Evolutionary conservation across 2,888 invertebrate species (phyloP).

Genomic region (Bembecia ichneumoniformis): DNA sequence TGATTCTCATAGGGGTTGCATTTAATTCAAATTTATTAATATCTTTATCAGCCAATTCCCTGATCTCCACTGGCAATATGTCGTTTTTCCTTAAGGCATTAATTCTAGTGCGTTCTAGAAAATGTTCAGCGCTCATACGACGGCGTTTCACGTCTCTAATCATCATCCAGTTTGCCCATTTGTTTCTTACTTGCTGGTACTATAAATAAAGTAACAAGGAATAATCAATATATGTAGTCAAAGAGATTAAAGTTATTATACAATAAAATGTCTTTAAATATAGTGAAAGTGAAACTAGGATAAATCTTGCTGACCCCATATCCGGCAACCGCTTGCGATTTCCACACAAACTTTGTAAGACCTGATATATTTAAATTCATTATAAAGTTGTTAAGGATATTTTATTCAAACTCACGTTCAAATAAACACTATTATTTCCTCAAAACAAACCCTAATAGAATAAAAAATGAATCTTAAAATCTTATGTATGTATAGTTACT

Average conservation of each 20-base stretch:
- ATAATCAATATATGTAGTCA: neutral
- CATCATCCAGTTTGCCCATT: constrained; percentile 90
- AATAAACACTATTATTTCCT: no score
- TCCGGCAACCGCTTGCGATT: constrained; percentile 45
- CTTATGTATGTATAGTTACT: no score
- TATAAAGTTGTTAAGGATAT: neutral
- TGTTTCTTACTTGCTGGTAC: constrained; percentile 80
- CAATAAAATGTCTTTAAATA: no score
- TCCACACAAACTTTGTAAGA: constrained; percentile 48
- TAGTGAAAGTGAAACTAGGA: no score
- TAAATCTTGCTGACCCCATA: constrained; percentile 32
- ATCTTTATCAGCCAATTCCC: constrained; percentile 84
- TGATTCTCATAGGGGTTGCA: constrained; percentile 76
- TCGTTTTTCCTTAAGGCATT: constrained; percentile 88
- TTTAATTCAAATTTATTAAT: constrained; percentile 84
- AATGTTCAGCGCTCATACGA: constrained; percentile 80
- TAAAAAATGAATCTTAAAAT: no score
- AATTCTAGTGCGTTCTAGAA: constrained; percentile 82
- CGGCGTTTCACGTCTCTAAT: constrained; percentile 88
- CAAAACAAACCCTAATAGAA: no score
- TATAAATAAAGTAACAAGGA: constrained; percentile 29
- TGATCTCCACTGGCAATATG: constrained; percentile 84
- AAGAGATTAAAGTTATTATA: neutral
- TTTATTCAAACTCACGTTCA: no score
- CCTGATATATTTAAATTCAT: constrained; percentile 50